Base-by-base conservation (phyloP, 2,113 vertebrate genomes). In the Trogon melanurus region DNA sequence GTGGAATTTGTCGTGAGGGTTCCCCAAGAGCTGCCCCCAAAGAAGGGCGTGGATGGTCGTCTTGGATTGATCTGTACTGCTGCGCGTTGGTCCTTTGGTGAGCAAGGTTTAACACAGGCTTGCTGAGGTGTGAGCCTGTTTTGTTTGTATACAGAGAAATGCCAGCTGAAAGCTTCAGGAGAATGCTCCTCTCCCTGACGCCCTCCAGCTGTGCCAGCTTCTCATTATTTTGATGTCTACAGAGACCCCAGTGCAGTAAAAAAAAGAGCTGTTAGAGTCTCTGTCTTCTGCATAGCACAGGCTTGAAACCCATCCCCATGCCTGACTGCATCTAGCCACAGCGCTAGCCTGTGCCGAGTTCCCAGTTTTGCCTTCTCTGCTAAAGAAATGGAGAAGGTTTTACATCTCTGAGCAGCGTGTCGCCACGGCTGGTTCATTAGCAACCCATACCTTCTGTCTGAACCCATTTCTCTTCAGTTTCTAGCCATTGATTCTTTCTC, bases 231-330 rank as follows among this genome's bases (percentile, higher is more conserved):
- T 15, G 18, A 11, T 18, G 6, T 44, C 61, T 32, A 61, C 57
- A 30, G 50, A 32, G 44, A 11, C 32, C 56, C 64, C 41, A 4
- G 20, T 18, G n/a, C 32, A 13, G 4, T 36, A 4, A 15, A 29
- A 9, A 27, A 14, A 25, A 41, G 60, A 44, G 44, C 78, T 34
- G 2, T 15, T 54, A 11, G 4, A 29, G 27, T 20, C 48, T 58
- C 25, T 62, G 22, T 27, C 69, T 48, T n/a, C 27, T 80, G 60
- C 44, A 16, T 0, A 44, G 45, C 6, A 5, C 36, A 36, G 89
- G 14, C 50, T 12, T 65, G 76, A 57, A 36, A 70, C 11, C 30
- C 18, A 3, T 18, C 21, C 13, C 41, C 1, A 0, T 2, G 27
- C 45, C 20, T n/a, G 47, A 9, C n/a, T 61, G 83, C 32, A 34